Base-by-base conservation (phyloP, 2,797 vertebrate species). In the Mastacembelus armatus region DNA sequence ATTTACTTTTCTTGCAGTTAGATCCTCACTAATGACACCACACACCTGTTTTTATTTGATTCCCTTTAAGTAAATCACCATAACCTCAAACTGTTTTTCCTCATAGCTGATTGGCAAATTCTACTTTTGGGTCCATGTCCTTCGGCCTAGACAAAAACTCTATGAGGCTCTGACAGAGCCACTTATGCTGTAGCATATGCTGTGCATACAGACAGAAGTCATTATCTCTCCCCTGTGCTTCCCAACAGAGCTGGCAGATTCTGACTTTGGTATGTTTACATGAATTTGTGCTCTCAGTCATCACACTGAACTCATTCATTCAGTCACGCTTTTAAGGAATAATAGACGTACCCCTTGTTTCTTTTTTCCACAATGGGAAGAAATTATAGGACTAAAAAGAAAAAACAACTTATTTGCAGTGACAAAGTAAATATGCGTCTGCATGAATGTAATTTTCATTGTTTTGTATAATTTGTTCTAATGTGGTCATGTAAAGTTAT, bases 161-260 rank as follows among this genome's bases (percentile, higher is more conserved):
- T 63, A 63, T 32, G 63, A 59, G 19, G 47, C 50, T 5, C 54
- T 45, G 62, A 70, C 62, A 66, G 32, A 44, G 22, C 66, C 54
- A 63, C 40, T 80, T n/a, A 59, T 71, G 72, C 63, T 83, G 43
- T 19, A 38, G 64, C 76, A 83, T 78, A 71, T 80, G 66, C 50
- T 64, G 40, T 55, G 58, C 27, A 30, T 45, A 44, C 65, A 73
- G 52, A 64, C 57, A 77, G 68, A n/a, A 65, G 48, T 69, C 67
- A 80, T 86, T 83, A 84, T 68, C 65, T 67, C 44, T 71, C 65
- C 59, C 38, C 51, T 51, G 66, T 80, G 73, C 63, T 40, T 58
- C 71, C 50, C 68, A 64, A 67, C 69, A 70, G 63, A 47, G 44
- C 42, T 71, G 66, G 38, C 60, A 74, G 24, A 67, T 54, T 72